Percentiles rank a stretch among this genome's conserved stretches.
Evolutionary conservation across 2,113 vertebrate genomes (phyloP).

Genomic region (Tautogolabrus adspersus): DNA sequence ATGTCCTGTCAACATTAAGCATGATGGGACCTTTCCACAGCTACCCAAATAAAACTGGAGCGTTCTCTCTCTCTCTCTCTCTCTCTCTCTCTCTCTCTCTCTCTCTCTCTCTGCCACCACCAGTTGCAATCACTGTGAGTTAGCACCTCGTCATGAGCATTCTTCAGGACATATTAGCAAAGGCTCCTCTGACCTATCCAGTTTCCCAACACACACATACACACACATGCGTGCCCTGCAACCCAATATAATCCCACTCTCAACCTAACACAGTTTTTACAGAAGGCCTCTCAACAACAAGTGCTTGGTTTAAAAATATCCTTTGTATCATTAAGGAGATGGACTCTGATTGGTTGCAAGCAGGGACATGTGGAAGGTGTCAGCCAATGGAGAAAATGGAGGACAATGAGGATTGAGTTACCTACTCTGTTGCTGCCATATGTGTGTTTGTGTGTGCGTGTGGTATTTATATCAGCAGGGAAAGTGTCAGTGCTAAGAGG

Average conservation of each 20-base stretch:
- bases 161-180: conserved; percentile 82
- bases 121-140: conserved; percentile 78
- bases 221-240: conserved; percentile 43
- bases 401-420: conserved; percentile 66
- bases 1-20: conserved; percentile 64
- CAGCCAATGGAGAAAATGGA: conserved; percentile 59
- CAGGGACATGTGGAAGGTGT: conserved; percentile 49
- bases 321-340: conserved; percentile 42
- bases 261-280: conserved; percentile 66
- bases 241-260: conserved; percentile 61
- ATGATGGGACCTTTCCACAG: conserved; percentile 60
- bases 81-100: conserved; percentile 2
- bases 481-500: conserved; percentile 68
- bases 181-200: conserved; percentile 60
- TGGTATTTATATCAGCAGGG: conserved; percentile 74
- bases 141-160: conserved; percentile 84
- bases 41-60: conserved; percentile 60
- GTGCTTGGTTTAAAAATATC: conserved; percentile 75
- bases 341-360: conserved; percentile 51
- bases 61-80: conserved; percentile 3
- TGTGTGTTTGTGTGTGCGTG: conserved; percentile 39
- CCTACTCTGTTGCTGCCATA: conserved; percentile 44
- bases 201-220: conserved; percentile 57
- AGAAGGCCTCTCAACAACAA: conserved; percentile 70
- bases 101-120: conserved; percentile 55